Conservation (phyloP, 1,140 invertebrate species). For the Papilio glaucus region DNA sequence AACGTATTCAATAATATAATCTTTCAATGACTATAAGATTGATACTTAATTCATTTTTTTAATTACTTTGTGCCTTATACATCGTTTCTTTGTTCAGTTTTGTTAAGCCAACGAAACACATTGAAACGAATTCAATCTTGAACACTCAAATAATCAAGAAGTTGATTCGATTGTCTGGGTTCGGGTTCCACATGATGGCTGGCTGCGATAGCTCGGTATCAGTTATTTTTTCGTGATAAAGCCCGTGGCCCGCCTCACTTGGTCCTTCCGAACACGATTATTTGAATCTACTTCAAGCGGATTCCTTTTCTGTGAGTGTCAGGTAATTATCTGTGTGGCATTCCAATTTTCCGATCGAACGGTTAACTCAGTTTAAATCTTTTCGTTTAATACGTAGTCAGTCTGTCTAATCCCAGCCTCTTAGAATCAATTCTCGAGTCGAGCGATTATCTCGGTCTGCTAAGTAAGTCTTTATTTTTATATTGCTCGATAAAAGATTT, state of each 20-base stretch:
- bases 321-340: conserved; percentile 83
- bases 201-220: conserved; percentile 58
- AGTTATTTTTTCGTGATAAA: conserved; percentile 64
- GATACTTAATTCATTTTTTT: conserved; percentile 5
- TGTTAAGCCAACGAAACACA: background rate
- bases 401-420: conserved; percentile 75
- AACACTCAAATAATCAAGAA: conserved; percentile 48
- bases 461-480: conserved; percentile 5
- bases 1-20: background rate
- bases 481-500: no score
- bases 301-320: conserved; percentile 83
- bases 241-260: conserved; percentile 60
- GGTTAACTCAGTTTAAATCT: conserved; percentile 83
- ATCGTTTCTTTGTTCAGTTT: background rate
- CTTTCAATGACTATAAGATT: background rate
- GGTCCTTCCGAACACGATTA: conserved; percentile 76
- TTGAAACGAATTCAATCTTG: conserved; percentile 47
- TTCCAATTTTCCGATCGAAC: conserved; percentile 83
- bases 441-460: conserved; percentile 40
- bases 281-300: conserved; percentile 79
- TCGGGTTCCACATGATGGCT: conserved; percentile 62
- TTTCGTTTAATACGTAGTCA: conserved; percentile 77
- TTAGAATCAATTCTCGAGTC: conserved; percentile 60
- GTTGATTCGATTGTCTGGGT: conserved; percentile 59
- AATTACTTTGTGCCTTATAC: background rate